Conservation (phyloP, 2,797 vertebrate species). For the Fundulus diaphanus region DNA sequence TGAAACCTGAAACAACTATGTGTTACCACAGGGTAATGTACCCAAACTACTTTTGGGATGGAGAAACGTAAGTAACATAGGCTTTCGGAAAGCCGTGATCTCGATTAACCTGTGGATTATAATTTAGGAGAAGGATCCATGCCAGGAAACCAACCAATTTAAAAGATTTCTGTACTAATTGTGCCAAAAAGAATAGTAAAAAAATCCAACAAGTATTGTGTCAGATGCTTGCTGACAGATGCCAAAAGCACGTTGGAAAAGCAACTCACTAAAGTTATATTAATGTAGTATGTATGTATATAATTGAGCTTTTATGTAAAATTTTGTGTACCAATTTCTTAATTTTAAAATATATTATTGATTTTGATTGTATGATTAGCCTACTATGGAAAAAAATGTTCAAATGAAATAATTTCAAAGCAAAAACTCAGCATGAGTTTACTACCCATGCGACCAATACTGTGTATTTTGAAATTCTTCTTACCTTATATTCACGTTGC, state of each 20-base stretch:
- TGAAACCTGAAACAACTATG: background rate
- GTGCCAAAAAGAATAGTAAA: background rate
- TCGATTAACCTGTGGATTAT: background rate
- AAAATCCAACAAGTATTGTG: background rate
- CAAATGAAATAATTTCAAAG: background rate
- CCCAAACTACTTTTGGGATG: background rate
- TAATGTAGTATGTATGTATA: background rate
- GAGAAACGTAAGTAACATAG: background rate
- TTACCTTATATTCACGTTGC: slow-evolving; percentile 79
- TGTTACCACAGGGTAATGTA: background rate
- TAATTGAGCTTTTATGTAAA: background rate
- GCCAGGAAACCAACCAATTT: background rate
- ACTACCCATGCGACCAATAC: background rate
- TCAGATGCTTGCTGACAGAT: background rate
- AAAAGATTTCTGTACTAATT: background rate
- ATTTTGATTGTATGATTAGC: background rate
- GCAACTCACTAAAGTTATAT: background rate
- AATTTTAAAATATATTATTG: background rate
- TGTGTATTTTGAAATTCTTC: background rate
- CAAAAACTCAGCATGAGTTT: background rate
- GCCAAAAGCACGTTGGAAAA: background rate
- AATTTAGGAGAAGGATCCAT: background rate
- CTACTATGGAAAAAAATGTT: background rate
- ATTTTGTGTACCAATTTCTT: background rate
- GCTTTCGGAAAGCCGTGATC: background rate